phyloP scores from a whole-genome alignment of 2,113 vertebrate genomes.

The Chaenogobius annularis region DNA sequence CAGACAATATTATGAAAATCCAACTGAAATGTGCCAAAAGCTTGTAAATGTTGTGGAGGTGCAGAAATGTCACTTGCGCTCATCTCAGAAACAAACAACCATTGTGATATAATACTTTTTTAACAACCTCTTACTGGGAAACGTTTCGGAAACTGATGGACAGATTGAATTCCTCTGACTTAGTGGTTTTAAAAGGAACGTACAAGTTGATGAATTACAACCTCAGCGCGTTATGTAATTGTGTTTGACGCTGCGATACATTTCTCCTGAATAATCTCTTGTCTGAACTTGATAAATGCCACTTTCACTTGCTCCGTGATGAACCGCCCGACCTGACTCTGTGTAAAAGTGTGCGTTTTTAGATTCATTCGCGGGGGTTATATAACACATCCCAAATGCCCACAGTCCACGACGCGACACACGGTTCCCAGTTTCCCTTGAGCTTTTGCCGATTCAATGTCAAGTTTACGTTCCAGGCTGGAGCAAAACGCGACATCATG shows the following conservation, averaged over 20 bases:
- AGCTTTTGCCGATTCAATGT: not conserved
- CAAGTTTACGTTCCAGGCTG: not conserved
- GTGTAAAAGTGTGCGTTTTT: not conserved
- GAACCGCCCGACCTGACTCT: not conserved
- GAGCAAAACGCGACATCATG: not conserved
- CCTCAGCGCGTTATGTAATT: not conserved
- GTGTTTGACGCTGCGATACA: not conserved
- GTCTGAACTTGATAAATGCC: not conserved
- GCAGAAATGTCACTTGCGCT: too few species aligned
- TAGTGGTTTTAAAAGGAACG: not conserved
- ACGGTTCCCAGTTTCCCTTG: not conserved
- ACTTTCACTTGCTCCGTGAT: not conserved
- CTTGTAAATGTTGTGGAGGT: too few species aligned
- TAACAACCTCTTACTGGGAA: not conserved
- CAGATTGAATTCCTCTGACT: not conserved
- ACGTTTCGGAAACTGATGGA: not conserved
- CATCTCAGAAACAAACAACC: too few species aligned
- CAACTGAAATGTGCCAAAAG: too few species aligned
- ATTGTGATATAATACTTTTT: not conserved
- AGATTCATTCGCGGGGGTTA: not conserved
- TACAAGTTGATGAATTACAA: not conserved
- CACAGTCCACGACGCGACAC: not conserved
- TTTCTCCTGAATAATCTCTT: not conserved
- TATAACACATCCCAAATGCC: not conserved
- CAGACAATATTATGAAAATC: too few species aligned